A percentile compares a stretch with the other conserved stretches of the same genome.
Evolutionary conservation across 92 coral and sea anemone species (phyloP).

Genomic region (Anthopleura xanthogrammica): DNA sequence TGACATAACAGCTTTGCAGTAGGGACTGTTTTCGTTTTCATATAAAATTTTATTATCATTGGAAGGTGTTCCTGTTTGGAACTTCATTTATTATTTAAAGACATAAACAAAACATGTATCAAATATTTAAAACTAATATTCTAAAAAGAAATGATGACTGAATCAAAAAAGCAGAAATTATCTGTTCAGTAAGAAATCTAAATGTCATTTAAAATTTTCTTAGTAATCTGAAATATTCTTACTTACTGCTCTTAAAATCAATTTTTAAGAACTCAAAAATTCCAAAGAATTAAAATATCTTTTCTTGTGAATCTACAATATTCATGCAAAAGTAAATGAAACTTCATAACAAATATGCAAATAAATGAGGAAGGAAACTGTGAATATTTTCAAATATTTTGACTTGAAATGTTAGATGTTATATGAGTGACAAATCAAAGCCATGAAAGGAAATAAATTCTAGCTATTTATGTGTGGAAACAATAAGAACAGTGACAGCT

Average conservation of each 20-base stretch:
- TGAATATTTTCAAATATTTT: neutral
- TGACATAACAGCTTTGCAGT: too few species aligned
- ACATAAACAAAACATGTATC: neutral
- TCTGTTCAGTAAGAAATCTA: too few species aligned
- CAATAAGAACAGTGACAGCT: neutral
- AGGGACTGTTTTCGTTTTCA: neutral
- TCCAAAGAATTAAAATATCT: too few species aligned
- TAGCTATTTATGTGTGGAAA: neutral
- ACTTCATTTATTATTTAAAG: neutral
- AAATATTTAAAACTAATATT: neutral
- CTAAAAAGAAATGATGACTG: neutral
- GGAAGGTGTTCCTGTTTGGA: neutral
- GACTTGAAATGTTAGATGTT: neutral
- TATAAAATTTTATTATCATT: neutral
- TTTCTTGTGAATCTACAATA: neutral
- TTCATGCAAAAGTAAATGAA: neutral
- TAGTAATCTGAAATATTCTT: too few species aligned
- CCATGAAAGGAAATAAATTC: neutral
- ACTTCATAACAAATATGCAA: neutral
- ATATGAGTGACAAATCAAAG: neutral
- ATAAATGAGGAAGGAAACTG: neutral
- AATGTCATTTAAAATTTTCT: too few species aligned
- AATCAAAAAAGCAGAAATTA: too few species aligned
- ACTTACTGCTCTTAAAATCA: too few species aligned
- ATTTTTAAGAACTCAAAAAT: neutral